Evolutionary conservation across 2,888 invertebrate species (phyloP), one percentile per base, ranked within the genome.

Genomic region (Atrina japonica): DNA sequence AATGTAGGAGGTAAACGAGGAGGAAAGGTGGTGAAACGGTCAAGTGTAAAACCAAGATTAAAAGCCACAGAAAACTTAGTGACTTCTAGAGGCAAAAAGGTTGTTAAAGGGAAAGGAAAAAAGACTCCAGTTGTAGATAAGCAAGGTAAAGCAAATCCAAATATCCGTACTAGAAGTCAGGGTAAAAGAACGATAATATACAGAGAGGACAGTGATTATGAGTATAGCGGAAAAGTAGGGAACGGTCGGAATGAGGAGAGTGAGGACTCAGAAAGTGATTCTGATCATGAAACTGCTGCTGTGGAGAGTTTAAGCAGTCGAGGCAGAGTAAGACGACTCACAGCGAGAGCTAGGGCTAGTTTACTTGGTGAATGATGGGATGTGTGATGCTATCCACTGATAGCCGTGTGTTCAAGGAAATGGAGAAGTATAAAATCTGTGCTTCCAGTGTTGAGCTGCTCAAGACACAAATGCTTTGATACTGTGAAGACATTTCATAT

Each of bases 321-420:
- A 63, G 97, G 97, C 2, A 93, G 97, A 49, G 93, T 97, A 66
- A 93, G 97, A 63, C 95, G 94, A 90, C 93, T 96, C 82, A 96
- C 96, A 29, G 82, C 87, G 21, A 76, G 88, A 66, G 88, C 86
- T 6, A 69, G 83, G 59, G 87, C 84, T 16, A 83, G 65, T 66
- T 52, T 78, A 40, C 25, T 35, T 5, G 35, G 35, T 7, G 35
- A 35, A 35, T 35, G 35, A 35, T n/a, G n/a, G n/a, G n/a, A n/a
- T n/a, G n/a, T n/a, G n/a, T n/a, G n/a, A n/a, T n/a, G n/a, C n/a
- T n/a, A n/a, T n/a, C n/a, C n/a, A n/a, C n/a, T n/a, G n/a, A n/a
- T n/a, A n/a, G n/a, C n/a, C n/a, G n/a, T n/a, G n/a, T n/a, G n/a
- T n/a, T n/a, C n/a, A n/a, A n/a, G n/a, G n/a, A n/a, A n/a, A n/a